Percentiles rank a stretch among this genome's conserved stretches.
Conservation (phyloP, 2,113 vertebrate species). For the Heterotilapia buettikoferi region DNA sequence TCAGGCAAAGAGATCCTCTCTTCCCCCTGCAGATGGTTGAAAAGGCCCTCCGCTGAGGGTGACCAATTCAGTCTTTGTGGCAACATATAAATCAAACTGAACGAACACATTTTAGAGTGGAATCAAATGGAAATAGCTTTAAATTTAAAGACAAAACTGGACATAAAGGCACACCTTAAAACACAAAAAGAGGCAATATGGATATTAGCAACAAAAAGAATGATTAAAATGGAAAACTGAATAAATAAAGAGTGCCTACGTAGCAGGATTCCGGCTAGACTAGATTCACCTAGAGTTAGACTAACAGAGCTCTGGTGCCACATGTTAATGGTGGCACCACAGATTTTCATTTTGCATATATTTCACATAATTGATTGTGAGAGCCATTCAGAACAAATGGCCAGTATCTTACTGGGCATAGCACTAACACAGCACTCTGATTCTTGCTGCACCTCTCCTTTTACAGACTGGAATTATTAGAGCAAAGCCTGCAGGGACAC, state of each 20-base stretch:
- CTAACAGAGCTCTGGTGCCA: neutral
- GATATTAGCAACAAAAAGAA: neutral
- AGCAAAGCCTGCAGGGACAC: neutral
- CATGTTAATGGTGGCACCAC: neutral
- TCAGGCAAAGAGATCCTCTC: neutral
- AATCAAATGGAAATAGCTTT: neutral
- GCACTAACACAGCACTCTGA: neutral
- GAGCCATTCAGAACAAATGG: slow-evolving; percentile 1
- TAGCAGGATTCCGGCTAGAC: neutral
- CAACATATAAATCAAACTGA: neutral
- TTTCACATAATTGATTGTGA: neutral
- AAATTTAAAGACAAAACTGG: neutral
- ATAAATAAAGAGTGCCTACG: neutral
- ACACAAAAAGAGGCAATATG: neutral
- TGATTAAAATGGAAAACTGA: neutral
- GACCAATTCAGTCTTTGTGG: neutral
- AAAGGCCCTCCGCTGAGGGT: neutral
- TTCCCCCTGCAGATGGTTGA: neutral
- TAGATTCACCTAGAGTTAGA: neutral
- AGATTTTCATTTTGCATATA: slow-evolving; percentile 3
- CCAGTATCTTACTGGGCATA: neutral
- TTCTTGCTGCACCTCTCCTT: neutral
- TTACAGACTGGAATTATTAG: neutral
- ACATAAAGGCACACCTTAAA: neutral
- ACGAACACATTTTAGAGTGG: neutral